A percentile compares a stretch with the other conserved stretches of the same genome.
These are phyloP conservation scores for Clivina fossor DNA, from an alignment of 2,888 invertebrate species.

Conservation along the genomic window DNA sequence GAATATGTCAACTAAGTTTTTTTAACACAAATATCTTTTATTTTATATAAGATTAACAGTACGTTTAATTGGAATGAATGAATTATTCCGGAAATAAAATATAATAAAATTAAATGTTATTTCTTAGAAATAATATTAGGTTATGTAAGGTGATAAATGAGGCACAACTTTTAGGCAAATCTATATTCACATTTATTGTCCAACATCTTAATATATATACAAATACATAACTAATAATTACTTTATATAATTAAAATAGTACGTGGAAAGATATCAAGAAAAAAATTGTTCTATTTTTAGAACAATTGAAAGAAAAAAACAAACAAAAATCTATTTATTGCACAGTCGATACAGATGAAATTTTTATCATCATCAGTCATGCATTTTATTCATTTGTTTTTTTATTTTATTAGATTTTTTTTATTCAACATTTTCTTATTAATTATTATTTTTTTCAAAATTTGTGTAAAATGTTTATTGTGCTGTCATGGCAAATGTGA, in stretches of 20 bases:
- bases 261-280: constrained; percentile 33
- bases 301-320: background rate
- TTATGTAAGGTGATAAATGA: too few relatives aligned
- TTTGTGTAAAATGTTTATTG: constrained; percentile 27
- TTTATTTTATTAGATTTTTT: too few relatives aligned
- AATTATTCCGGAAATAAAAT: too few relatives aligned
- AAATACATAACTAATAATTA: constrained; percentile 32
- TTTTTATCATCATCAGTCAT: background rate
- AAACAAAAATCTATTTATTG: constrained; percentile 15
- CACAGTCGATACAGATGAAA: constrained; percentile 1
- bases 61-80: too few relatives aligned
- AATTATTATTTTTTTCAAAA: constrained; percentile 7
- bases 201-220: constrained; percentile 33
- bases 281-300: constrained; percentile 1
- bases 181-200: constrained; percentile 35
- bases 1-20: too few relatives aligned
- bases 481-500: constrained; percentile 32
- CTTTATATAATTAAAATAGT: constrained; percentile 29
- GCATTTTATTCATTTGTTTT: background rate
- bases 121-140: too few relatives aligned
- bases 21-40: too few relatives aligned
- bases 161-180: too few relatives aligned
- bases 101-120: too few relatives aligned
- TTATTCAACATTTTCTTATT: too few relatives aligned
- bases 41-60: too few relatives aligned